phyloP scores from a whole-genome alignment of 92 coral and sea anemone genomes.

The Epizoanthus ramosus region DNA sequence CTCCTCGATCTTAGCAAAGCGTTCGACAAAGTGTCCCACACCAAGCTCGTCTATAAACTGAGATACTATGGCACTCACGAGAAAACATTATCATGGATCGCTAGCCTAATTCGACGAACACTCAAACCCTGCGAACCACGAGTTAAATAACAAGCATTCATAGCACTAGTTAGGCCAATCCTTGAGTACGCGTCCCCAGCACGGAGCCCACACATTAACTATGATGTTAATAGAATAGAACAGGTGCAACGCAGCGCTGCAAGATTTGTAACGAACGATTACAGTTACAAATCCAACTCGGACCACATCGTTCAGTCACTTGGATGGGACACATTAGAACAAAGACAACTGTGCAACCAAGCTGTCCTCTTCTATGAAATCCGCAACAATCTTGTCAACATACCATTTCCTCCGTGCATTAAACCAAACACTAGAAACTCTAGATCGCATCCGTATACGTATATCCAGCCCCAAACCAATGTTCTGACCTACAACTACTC shows the following conservation, averaged over 20 bases:
- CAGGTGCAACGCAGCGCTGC: too few relatives aligned
- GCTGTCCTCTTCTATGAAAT: not conserved
- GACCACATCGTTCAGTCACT: too few relatives aligned
- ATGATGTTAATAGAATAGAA: too few relatives aligned
- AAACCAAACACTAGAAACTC: constrained; percentile 2
- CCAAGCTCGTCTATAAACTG: constrained; percentile 37
- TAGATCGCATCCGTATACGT: not conserved
- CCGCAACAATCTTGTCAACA: constrained; percentile 2
- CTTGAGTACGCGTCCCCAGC: too few relatives aligned
- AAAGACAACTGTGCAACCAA: not conserved
- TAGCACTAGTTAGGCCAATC: too few relatives aligned
- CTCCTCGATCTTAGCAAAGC: constrained; percentile 43
- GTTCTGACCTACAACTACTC: constrained; percentile 7
- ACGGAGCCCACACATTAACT: too few relatives aligned
- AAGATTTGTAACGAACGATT: too few relatives aligned
- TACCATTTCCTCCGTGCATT: not conserved
- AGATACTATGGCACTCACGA: constrained; percentile 20
- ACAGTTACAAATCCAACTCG: too few relatives aligned
- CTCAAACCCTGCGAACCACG: too few relatives aligned
- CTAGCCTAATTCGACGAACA: too few relatives aligned
- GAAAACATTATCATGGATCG: constrained; percentile 20
- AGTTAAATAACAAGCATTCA: too few relatives aligned
- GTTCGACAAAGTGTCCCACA: constrained; percentile 42
- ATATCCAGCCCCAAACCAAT: not conserved
- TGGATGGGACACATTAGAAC: constrained; percentile 1